phyloP scores from a whole-genome alignment of 2,113 vertebrate species.

The Crotalus horridus region DNA sequence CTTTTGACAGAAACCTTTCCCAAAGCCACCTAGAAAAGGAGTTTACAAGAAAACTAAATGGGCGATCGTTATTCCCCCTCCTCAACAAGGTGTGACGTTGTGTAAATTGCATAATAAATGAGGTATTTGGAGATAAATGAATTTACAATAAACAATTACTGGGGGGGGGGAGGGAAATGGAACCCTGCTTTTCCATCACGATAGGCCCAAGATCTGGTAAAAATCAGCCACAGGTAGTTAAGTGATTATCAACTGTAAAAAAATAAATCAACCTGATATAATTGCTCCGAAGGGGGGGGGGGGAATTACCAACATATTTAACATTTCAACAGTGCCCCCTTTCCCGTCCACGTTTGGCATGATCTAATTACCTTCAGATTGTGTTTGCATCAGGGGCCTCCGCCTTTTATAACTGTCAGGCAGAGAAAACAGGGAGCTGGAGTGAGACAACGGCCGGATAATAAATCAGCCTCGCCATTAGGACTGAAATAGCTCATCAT shows the following conservation, averaged over 20 bases:
- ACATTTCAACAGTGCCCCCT: conserved; percentile 73
- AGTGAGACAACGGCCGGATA: conserved; percentile 68
- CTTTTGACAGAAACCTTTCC: conserved; percentile 56
- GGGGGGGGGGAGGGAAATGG: conserved; percentile 46
- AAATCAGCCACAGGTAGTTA: conserved; percentile 80
- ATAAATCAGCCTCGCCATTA: conserved; percentile 88
- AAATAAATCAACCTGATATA: conserved; percentile 80
- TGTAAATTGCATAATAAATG: conserved; percentile 63
- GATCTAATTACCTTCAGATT: conserved; percentile 93
- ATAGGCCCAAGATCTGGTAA: conserved; percentile 71
- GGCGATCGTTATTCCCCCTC: conserved; percentile 63
- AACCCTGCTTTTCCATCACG: conserved; percentile 66
- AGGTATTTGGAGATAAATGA: conserved; percentile 60
- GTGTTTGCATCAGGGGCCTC: conserved; percentile 88
- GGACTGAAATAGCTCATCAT: conserved; percentile 79
- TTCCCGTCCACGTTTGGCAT: conserved; percentile 82
- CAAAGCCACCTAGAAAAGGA: conserved; percentile 54
- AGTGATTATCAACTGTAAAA: conserved; percentile 77
- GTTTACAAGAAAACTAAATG: conserved; percentile 59
- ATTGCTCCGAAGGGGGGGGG: conserved; percentile 68
- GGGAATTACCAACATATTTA: conserved; percentile 79
- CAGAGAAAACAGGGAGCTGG: conserved; percentile 72
- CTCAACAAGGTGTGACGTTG: conserved; percentile 56
- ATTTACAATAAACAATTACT: conserved; percentile 62
- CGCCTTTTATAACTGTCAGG: conserved; percentile 73